Percentiles rank a stretch among this genome's conserved stretches.
These are phyloP conservation scores for Menidia beryllina DNA, from an alignment of 2,113 vertebrate genomes.

Conservation along the genomic window DNA sequence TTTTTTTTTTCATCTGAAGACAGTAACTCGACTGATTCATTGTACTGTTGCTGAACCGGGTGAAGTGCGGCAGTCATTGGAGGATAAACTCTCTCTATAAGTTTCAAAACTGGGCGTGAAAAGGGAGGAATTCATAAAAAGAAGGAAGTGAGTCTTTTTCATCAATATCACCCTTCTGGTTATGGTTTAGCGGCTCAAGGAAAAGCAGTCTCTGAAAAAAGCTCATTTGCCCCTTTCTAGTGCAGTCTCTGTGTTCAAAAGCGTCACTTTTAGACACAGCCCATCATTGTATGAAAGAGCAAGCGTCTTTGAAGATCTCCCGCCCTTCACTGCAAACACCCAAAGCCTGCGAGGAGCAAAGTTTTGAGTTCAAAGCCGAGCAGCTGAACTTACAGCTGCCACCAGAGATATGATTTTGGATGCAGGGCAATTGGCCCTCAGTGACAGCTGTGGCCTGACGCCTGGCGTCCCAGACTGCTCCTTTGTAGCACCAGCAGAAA, in stretches of 20 bases:
- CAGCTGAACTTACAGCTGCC: slow-evolving; percentile 64
- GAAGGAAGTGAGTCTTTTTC: background rate
- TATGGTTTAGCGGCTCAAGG: background rate
- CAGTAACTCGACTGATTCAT: slow-evolving; percentile 12
- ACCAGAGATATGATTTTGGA: slow-evolving; percentile 61
- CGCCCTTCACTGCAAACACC: slow-evolving; percentile 32
- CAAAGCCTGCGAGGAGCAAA: slow-evolving; percentile 53
- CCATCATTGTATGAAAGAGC: background rate
- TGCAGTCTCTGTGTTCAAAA: background rate
- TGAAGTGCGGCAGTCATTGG: slow-evolving; percentile 1
- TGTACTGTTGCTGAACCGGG: slow-evolving; percentile 29
- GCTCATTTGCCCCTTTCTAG: background rate
- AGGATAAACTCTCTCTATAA: background rate
- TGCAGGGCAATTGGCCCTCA: slow-evolving; percentile 63
- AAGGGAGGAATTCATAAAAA: background rate
- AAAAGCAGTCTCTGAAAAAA: background rate
- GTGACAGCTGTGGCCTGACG: slow-evolving; percentile 51
- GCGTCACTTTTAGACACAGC: background rate
- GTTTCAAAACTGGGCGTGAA: background rate
- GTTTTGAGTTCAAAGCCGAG: slow-evolving; percentile 66
- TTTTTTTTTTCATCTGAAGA: slow-evolving; percentile 52
- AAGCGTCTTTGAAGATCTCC: slow-evolving; percentile 40
- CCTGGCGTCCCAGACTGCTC: slow-evolving; percentile 36
- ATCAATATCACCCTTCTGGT: slow-evolving; percentile 5
- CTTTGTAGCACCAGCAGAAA: slow-evolving; percentile 49